A percentile compares a stretch with the other conserved stretches of the same genome.
Conservation (phyloP, 2,888 invertebrate genomes). For the Brachypterus glaber region DNA sequence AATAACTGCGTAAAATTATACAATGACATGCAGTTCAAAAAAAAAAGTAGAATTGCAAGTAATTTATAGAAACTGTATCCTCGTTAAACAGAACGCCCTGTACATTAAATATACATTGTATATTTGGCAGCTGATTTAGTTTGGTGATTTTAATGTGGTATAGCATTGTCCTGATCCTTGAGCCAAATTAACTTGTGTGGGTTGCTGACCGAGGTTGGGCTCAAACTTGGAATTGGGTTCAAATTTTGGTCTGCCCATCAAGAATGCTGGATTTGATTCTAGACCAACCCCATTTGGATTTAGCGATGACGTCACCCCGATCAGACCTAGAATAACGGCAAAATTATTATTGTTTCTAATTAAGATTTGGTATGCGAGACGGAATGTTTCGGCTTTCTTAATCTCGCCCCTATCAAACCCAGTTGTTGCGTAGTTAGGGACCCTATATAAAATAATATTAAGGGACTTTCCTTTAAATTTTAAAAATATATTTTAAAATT, state of each 20-base stretch:
- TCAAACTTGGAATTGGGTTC: slow-evolving; percentile 30
- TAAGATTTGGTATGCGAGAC: too few species aligned
- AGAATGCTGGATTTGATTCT: slow-evolving; percentile 54
- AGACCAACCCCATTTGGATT: slow-evolving; percentile 55
- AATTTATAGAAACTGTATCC: background rate
- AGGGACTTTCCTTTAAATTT: too few species aligned
- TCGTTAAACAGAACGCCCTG: slow-evolving; percentile 4
- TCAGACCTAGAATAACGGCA: too few species aligned
- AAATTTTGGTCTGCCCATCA: slow-evolving; percentile 46
- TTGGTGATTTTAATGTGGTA: slow-evolving; percentile 26
- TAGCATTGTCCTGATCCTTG: slow-evolving; percentile 35
- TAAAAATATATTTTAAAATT: too few species aligned
- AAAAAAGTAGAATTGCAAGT: too few species aligned
- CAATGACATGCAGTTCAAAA: too few species aligned
- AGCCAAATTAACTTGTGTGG: slow-evolving; percentile 35
- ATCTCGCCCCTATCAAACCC: too few species aligned
- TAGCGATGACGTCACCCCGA: slow-evolving; percentile 53
- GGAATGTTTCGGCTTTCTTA: too few species aligned
- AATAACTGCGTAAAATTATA: too few species aligned
- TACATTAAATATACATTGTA: slow-evolving; percentile 4
- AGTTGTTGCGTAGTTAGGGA: too few species aligned
- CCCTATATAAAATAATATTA: too few species aligned
- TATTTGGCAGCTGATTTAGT: slow-evolving; percentile 17
- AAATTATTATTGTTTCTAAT: too few species aligned
- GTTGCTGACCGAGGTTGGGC: slow-evolving; percentile 18